Conservation (phyloP, 2,113 vertebrate genomes). For the Hypomesus transpacificus region DNA sequence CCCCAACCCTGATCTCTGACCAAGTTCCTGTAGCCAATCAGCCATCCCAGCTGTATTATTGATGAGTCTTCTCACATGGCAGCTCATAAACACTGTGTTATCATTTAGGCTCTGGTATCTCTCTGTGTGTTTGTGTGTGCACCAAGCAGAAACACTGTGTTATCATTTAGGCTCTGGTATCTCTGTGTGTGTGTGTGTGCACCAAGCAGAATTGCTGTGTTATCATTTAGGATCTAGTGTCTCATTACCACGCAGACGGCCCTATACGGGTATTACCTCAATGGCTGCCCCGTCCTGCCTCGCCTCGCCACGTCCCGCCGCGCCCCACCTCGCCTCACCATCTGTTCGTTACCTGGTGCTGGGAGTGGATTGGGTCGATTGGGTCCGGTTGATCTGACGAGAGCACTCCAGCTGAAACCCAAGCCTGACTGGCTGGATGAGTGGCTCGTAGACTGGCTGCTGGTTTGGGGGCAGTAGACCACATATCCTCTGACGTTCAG, state of each 20-base stretch:
- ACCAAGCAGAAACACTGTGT: conserved; percentile 55
- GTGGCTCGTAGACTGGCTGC: neutral
- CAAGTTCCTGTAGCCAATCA: conserved; percentile 28
- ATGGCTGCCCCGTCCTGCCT: conserved; percentile 24
- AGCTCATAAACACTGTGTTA: conserved; percentile 63
- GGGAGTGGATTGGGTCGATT: neutral
- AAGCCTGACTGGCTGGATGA: conserved; percentile 26
- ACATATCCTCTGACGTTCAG: conserved; percentile 26
- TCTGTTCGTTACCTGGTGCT: neutral
- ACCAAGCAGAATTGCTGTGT: conserved; percentile 55
- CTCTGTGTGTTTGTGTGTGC: no score
- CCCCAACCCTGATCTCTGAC: conserved; percentile 1
- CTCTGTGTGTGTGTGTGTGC: conserved; percentile 25
- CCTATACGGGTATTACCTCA: conserved; percentile 48
- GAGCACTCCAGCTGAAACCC: conserved; percentile 35
- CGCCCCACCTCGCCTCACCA: neutral
- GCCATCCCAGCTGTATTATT: conserved; percentile 60
- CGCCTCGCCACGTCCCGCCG: conserved; percentile 4
- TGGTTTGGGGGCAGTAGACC: neutral
- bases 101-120: conserved; percentile 69
- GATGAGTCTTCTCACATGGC: conserved; percentile 53
- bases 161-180: conserved; percentile 69
- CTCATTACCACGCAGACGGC: conserved; percentile 59
- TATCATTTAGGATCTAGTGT: conserved; percentile 69
- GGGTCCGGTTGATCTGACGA: conserved; percentile 5